Evolutionary conservation across 35 echinoderm and acorn worm genomes (phyloP), one percentile per base, ranked within the genome.

Genomic region (Anneissia japonica): DNA sequence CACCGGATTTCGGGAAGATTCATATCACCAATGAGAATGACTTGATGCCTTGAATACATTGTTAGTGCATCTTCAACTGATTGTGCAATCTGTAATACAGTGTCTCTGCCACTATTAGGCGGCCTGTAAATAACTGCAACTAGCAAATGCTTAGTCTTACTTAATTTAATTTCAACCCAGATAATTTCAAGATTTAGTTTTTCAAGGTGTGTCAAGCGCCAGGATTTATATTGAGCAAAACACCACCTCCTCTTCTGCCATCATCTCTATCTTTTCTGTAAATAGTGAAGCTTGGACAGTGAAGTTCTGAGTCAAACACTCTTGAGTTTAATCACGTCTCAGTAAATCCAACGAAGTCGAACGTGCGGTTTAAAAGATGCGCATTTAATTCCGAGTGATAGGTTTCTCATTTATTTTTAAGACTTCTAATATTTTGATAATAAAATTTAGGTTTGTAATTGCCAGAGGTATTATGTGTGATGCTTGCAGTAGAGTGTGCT

Each of bases 81-180:
- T 34, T 64, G 28, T 21, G 82, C 82, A 84, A 84, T 40, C 51
- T 7, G 3, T 17, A 56, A 28, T 5, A 84, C 17, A 0, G 82
- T 19, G 0, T 31, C 38, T 56, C 51, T 64, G n/a, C 82, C 80
- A 82, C 10, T 37, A 38, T 84, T 55, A 0, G 41, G 41, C 28
- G 43, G 32, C 64, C 43, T 84, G 12, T 64, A 64, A 31, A 36
- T 56, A 12, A 84, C 82, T 33, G 19, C 82, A 32, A 84, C 3
- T 33, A 84, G n/a, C 37, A 84, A 14, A 34, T 36, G 31, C 29
- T 41, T 82, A 0, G 28, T 46, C 23, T 56, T 84, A 4, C 41
- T 56, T 30, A 84, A 45, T 23, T 64, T n/a, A 17, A 72, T 45
- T 64, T 84, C 82, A 32, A 64, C 82, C 38, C 38, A 84, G 30